Base-by-base conservation (phyloP, 1,140 invertebrate species). In the Drosophila santomea region DNA sequence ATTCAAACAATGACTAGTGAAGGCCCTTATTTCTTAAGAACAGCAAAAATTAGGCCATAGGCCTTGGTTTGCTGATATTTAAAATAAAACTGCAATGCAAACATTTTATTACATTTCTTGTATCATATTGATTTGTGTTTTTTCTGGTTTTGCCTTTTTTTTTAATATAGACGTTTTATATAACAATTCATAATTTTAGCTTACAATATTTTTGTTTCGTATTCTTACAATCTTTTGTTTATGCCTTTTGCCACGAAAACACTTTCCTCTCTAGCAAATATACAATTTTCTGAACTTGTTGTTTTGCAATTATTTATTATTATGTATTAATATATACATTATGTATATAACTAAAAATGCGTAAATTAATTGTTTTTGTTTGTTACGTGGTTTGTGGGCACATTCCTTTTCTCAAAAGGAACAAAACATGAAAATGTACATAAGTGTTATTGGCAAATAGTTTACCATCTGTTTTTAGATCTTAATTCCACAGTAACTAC, bases 141-240 rank as follows among this genome's bases (percentile, higher is more conserved):
- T 74, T 67, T 66, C 68, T 69, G 51, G 72, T 64, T 74, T 76
- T 68, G 83, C 75, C 79, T 88, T 83, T 89, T 74, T 74, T 72
- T 80, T 71, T 84, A 78, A 74, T 88, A 82, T 89, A 71, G 64
- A 72, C 52, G 82, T 76, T 73, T 83, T 86, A 73, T 88, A 88
- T 89, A 89, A 89, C 84, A 89, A 90, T 89, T 89, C 84, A 89
- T 89, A 89, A 85, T 84, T 89, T 89, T 89, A 89, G 69, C 84
- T 90, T 89, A 89, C 56, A 80, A 58, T 90, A 89, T 81, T 85
- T 71, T 79, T 63, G 66, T 69, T 73, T 57, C 44, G 63, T 78
- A 88, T 66, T 74, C 78, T 78, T 86, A 86, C 82, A 86, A 68
- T 78, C 54, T 47, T 73, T 78, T 77, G 43, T 58, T 77, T 79